Evolutionary conservation across 1,140 invertebrate genomes (phyloP).

Genomic region (Tetragnatha versicolor): DNA sequence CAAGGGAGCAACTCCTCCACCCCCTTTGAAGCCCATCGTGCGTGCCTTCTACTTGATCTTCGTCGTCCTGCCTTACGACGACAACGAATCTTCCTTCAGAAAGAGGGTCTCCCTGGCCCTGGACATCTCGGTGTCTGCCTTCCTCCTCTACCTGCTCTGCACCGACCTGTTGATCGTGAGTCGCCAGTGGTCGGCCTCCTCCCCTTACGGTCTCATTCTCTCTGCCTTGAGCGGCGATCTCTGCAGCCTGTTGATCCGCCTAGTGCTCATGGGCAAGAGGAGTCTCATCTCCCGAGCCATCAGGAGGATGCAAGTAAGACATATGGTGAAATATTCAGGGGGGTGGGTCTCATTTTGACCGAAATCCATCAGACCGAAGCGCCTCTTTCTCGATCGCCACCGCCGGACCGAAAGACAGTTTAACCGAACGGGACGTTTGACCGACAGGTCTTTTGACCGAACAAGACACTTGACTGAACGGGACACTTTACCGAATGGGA

Average conservation of each 20-base stretch:
- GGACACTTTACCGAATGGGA: too few relatives aligned
- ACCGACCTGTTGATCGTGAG: not conserved
- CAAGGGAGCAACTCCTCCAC: too few relatives aligned
- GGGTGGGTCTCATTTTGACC: too few relatives aligned
- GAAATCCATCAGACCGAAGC: too few relatives aligned
- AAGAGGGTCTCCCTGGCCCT: not conserved
- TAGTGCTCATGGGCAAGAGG: not conserved
- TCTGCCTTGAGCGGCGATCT: conserved; percentile 9
- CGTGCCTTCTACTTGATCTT: conserved; percentile 2
- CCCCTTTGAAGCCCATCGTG: not conserved
- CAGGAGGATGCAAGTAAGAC: too few relatives aligned
- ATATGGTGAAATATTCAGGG: too few relatives aligned
- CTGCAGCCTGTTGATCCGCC: conserved; percentile 3
- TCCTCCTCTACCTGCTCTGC: not conserved
- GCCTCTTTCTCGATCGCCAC: too few relatives aligned
- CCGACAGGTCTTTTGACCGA: too few relatives aligned
- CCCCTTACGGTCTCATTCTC: conserved; percentile 3
- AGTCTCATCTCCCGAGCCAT: not conserved
- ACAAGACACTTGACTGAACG: too few relatives aligned
- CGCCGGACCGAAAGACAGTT: too few relatives aligned
- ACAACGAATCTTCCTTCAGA: not conserved
- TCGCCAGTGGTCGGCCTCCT: too few relatives aligned
- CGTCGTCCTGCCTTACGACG: not conserved
- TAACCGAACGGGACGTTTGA: too few relatives aligned
- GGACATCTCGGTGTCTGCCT: not conserved